A percentile compares a stretch with the other conserved stretches of the same genome.
phyloP scores from a whole-genome alignment of 2,113 vertebrate genomes.

The Labeo catla region DNA sequence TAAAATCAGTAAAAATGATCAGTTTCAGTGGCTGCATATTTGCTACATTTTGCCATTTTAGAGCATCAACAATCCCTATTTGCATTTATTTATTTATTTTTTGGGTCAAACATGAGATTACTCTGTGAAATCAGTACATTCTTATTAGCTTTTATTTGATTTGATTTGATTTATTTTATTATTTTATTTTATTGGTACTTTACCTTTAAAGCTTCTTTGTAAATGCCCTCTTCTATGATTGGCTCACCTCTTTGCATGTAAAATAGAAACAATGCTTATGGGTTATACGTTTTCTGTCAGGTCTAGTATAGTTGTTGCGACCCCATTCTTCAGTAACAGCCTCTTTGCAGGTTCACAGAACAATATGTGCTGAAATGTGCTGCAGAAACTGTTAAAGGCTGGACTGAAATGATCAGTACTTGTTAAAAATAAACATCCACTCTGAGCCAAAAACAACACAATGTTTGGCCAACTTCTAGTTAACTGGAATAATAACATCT shows the following conservation, averaged over 20 bases:
- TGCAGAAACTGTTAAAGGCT: background rate
- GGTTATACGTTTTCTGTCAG: too few relatives aligned
- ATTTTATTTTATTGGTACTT: background rate
- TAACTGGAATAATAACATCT: background rate
- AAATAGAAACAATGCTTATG: background rate
- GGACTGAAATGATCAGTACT: background rate
- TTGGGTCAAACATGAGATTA: background rate
- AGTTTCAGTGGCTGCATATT: background rate
- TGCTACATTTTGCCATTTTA: background rate
- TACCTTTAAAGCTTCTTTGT: background rate
- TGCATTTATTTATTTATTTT: background rate
- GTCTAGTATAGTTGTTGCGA: background rate
- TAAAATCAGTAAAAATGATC: background rate
- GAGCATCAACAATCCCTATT: background rate
- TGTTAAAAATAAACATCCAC: background rate
- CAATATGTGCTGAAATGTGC: background rate
- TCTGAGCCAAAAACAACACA: conserved; percentile 11
- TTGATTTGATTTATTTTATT: background rate
- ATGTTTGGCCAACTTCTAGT: background rate
- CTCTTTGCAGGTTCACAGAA: conserved; percentile 10
- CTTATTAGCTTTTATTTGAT: background rate
- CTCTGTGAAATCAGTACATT: background rate
- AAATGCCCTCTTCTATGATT: background rate
- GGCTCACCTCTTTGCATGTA: background rate
- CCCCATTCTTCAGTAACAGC: background rate